Percentiles rank a stretch among this genome's conserved stretches.
phyloP scores from a whole-genome alignment of 2,797 vertebrate species.

The Orientallactaga sibirica region DNA sequence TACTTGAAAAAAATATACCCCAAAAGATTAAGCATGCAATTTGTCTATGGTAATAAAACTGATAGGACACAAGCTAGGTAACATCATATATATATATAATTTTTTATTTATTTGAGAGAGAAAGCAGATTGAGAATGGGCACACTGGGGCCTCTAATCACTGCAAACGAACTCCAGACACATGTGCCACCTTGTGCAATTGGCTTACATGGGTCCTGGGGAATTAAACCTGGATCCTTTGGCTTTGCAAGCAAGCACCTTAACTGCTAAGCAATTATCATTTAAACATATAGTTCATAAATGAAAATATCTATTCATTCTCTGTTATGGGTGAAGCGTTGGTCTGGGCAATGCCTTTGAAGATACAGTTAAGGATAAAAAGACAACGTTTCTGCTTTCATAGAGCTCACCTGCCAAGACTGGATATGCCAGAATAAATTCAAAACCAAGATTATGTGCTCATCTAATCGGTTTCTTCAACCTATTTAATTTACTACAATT shows the following conservation, averaged over 20 bases:
- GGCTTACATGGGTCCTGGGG: too few relatives aligned
- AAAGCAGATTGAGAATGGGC: too few relatives aligned
- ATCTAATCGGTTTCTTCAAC: neutral
- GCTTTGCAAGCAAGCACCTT: too few relatives aligned
- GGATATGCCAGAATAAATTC: neutral
- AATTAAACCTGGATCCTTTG: too few relatives aligned
- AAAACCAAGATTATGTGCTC: neutral
- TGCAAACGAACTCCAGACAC: too few relatives aligned
- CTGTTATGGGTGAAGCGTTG: neutral
- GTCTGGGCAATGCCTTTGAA: neutral
- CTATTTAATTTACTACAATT: slow-evolving; percentile 24
- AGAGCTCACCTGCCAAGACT: neutral
- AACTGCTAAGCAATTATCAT: neutral
- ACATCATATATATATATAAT: too few relatives aligned
- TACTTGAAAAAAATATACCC: neutral
- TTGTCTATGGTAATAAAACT: slow-evolving; percentile 38
- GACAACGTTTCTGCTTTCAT: neutral
- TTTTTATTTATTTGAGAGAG: too few relatives aligned
- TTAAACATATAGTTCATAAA: neutral
- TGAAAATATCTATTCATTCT: neutral
- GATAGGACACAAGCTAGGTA: neutral
- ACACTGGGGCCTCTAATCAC: too few relatives aligned
- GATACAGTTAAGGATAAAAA: neutral
- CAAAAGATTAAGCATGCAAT: slow-evolving; percentile 27
- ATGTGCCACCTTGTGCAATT: too few relatives aligned